Evolutionary conservation across 1,140 invertebrate genomes (phyloP), one percentile per base, ranked within the genome.

Genomic region (Anoplophora glabripennis): DNA sequence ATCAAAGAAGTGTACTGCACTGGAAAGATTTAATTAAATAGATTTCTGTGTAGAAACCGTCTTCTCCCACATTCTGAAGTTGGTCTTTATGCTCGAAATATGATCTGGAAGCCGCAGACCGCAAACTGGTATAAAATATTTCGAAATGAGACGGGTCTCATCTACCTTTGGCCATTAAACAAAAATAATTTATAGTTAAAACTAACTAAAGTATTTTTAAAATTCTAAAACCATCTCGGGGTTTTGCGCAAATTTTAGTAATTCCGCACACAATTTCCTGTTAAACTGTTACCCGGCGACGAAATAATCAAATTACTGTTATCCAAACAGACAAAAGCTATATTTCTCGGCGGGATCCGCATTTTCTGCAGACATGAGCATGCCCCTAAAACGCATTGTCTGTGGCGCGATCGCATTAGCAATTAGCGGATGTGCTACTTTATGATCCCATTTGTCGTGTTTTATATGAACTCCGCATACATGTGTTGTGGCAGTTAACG

Each of bases 391-490:
- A 48, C 34, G 34, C 54, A 57, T 49, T 57, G 54, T 57, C 35
- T 36, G 34, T 15, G 36, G 42, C 54, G 35, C 15, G 54, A 57
- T 57, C 54, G 48, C 54, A 62, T 57, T 62, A 56, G 60, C 49
- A 62, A 62, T 62, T 62, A 57, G 60, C 53, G 60, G 54, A 62
- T 51, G 53, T 12, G 53, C 45, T 42, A 62, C 60, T 62, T 62
- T 62, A 62, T 57, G 60, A 57, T 53, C 47, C 54, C 48, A 62
- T 62, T 62, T 52, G 34, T 33, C 15, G 54, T 62, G 48, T 62
- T 61, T 57, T 57, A 62, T 53, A 55, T 42, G 11, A 48, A 46
- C 52, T 40, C 15, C 44, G 47, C 52, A 55, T 60, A 60, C 58
- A 57, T 51, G 42, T 57, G 60, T 62, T 62, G 55, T 17, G 48